phyloP scores from a whole-genome alignment of 1,140 invertebrate genomes.

The Hermatobates lingyangjiaoensis region DNA sequence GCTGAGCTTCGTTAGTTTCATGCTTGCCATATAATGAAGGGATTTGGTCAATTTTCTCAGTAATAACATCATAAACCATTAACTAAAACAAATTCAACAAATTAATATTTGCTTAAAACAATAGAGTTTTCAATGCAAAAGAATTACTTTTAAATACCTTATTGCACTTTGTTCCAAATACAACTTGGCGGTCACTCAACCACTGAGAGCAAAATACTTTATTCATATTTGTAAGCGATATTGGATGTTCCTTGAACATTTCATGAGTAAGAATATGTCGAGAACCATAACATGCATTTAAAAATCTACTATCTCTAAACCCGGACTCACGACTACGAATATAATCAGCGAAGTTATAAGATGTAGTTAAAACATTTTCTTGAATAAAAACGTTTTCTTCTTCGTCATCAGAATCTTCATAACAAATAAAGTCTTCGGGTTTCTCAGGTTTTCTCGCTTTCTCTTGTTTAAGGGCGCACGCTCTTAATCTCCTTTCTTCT shows the following conservation, averaged over 20 bases:
- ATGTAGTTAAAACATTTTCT: slow-evolving; percentile 51
- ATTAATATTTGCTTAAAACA: not conserved
- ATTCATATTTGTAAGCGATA: slow-evolving; percentile 69
- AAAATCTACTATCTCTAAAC: slow-evolving; percentile 44
- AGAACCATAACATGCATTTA: slow-evolving; percentile 58
- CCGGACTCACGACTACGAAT: slow-evolving; percentile 52
- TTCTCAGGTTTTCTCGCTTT: slow-evolving; percentile 58
- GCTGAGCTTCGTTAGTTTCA: slow-evolving; percentile 29
- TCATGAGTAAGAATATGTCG: slow-evolving; percentile 72
- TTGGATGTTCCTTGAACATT: slow-evolving; percentile 65
- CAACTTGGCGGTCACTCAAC: slow-evolving; percentile 83
- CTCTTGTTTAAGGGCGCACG: slow-evolving; percentile 41
- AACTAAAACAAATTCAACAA: slow-evolving; percentile 31
- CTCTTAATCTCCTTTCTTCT: slow-evolving; percentile 46
- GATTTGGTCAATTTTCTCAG: slow-evolving; percentile 61
- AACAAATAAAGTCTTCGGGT: slow-evolving; percentile 72
- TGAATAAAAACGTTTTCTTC: slow-evolving; percentile 52
- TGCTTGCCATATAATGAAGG: slow-evolving; percentile 53
- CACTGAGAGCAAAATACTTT: slow-evolving; percentile 94
- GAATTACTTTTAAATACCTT: slow-evolving; percentile 37
- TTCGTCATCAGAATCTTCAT: slow-evolving; percentile 68
- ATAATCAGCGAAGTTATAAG: slow-evolving; percentile 72
- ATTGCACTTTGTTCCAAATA: slow-evolving; percentile 92
- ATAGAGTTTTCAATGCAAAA: not conserved
- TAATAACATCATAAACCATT: slow-evolving; percentile 65